Evolutionary conservation across 2,888 invertebrate genomes (phyloP).

Genomic region (Spicauda simplicius): DNA sequence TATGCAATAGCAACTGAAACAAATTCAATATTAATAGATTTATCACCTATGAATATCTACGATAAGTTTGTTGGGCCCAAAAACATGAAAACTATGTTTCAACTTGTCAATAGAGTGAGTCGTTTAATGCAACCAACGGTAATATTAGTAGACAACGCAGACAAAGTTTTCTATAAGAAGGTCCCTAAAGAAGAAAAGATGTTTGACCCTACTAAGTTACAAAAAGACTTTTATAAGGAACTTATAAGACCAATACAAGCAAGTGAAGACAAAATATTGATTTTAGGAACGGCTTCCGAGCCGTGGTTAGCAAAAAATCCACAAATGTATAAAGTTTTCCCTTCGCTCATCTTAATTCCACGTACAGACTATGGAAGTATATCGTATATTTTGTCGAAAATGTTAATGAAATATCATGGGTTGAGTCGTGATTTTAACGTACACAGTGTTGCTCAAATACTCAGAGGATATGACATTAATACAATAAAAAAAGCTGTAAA

Average conservation of each 20-base stretch:
- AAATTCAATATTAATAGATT: conserved; percentile 90
- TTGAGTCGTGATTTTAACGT: conserved; percentile 85
- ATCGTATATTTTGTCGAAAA: conserved; percentile 79
- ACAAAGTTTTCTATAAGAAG: conserved; percentile 88
- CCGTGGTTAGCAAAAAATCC: conserved; percentile 86
- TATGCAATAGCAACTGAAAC: conserved; percentile 91
- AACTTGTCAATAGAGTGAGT: conserved; percentile 87
- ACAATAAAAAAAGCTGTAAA: conserved; percentile 73
- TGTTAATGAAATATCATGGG: conserved; percentile 85
- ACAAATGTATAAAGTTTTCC: conserved; percentile 83
- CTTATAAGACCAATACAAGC: conserved; percentile 87
- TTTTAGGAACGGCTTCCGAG: conserved; percentile 88
- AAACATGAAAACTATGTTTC: conserved; percentile 87
- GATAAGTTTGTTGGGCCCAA: conserved; percentile 89
- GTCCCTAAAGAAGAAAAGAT: conserved; percentile 86
- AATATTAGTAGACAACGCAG: conserved; percentile 88
- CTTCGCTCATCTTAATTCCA: conserved; percentile 83
- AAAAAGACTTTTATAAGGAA: conserved; percentile 87
- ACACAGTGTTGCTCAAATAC: conserved; percentile 81
- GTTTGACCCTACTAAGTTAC: conserved; percentile 88
- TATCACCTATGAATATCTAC: conserved; percentile 88
- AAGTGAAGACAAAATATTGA: conserved; percentile 86
- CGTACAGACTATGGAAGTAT: conserved; percentile 86
- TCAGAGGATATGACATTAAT: conserved; percentile 82
- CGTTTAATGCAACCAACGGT: conserved; percentile 89